Conservation (phyloP, 2,888 invertebrate genomes). For the Orthosia gracilis region DNA sequence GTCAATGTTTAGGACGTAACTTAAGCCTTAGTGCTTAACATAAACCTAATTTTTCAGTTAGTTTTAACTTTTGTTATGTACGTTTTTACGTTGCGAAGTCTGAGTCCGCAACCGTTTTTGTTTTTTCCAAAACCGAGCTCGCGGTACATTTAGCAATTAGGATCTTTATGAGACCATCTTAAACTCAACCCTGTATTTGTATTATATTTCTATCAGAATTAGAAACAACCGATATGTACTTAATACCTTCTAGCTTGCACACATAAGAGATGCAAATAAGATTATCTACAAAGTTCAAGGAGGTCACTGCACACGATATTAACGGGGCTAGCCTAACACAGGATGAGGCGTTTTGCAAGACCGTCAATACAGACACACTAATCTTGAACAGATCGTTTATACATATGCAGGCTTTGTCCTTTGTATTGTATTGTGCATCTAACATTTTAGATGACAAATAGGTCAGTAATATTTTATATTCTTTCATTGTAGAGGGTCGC, state of each 20-base stretch:
- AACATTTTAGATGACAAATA: not conserved
- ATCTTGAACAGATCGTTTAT: slow-evolving; percentile 26
- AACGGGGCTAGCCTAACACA: slow-evolving; percentile 36
- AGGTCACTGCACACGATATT: slow-evolving; percentile 41
- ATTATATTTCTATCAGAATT: not conserved
- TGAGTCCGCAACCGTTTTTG: too few relatives aligned
- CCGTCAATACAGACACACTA: slow-evolving; percentile 10
- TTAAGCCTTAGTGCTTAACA: not conserved
- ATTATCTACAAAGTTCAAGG: slow-evolving; percentile 51
- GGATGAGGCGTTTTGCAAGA: slow-evolving; percentile 50
- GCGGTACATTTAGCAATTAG: not conserved
- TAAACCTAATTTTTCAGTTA: not conserved
- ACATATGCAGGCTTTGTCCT: slow-evolving; percentile 6
- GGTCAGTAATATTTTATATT: not conserved
- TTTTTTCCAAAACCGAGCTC: not conserved
- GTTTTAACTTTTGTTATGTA: not conserved
- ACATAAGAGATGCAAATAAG: slow-evolving; percentile 48
- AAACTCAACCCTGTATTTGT: not conserved
- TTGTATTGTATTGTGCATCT: not conserved
- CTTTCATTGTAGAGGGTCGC: too few relatives aligned
- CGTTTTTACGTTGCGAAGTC: not conserved
- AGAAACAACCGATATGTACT: slow-evolving; percentile 3
- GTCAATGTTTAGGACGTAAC: not conserved
- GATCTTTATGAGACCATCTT: not conserved
- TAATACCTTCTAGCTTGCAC: slow-evolving; percentile 14